Base-by-base conservation (phyloP, 2,113 vertebrate genomes). In the Struthidea cinerea region DNA sequence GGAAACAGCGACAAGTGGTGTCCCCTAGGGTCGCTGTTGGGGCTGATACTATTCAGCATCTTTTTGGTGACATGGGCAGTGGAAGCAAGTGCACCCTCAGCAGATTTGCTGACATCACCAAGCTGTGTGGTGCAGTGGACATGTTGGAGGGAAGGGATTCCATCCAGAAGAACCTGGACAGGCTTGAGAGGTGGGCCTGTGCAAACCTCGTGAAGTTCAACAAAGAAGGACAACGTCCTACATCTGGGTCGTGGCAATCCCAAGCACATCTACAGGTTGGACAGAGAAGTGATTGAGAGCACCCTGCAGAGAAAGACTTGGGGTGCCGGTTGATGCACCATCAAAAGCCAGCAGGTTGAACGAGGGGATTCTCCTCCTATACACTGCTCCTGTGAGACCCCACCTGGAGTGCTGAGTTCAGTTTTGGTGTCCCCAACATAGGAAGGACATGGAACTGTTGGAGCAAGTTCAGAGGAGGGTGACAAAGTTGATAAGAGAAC, bases 11-110 rank as follows among this genome's bases (percentile, higher is more conserved):
- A 32, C 12, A 65, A 50, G 37, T 42, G 32, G 13, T 59, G 21
- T 67, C 32, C 13, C 24, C 22, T 30, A 17, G 30, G 9, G 24
- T 42, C 0, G 0, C 16, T 42, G 7, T 21, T 67, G 32, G 30
- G 21, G 14, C 32, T 42, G 37, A 35, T 42, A 21, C 26, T 76
- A 24, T 32, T 27, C 26, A 32, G 21, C 44, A 26, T 42, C 7
- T 42, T 76, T 76, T 44, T 18, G 11, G 26, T 35, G 26, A 15
- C 44, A 23, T 15, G 17, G 53, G 18, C 61, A 32, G 53, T 44
- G 44, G 26, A 42, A 76, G 27, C 0, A 1, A 67, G 26, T 67
- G 32, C 14, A 21, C 32, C 21, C 26, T 76, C 71, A 50, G 21
- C 61, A 67, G 27, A 26, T 50, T 22, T 57, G 14, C 37, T 50